phyloP scores from a whole-genome alignment of 2,113 vertebrate genomes.

The Tyrannus savana region DNA sequence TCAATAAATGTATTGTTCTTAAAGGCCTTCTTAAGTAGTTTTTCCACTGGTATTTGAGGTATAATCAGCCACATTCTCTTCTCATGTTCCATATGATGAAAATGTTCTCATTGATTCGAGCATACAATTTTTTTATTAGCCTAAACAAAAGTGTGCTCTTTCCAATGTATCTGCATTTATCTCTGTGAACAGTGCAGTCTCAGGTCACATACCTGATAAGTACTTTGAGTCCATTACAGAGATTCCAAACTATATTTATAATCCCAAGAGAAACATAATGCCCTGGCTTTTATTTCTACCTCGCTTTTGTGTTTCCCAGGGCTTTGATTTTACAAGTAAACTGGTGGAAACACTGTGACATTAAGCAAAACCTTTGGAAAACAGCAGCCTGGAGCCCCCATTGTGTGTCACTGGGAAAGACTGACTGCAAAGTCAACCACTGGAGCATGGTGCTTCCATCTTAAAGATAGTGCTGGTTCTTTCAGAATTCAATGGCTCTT shows the following conservation, averaged over 20 bases:
- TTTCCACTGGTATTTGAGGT: background rate
- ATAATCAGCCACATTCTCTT: background rate
- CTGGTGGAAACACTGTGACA: background rate
- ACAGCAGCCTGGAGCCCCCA: background rate
- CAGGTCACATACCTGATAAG: background rate
- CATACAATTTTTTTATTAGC: background rate
- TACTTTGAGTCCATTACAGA: background rate
- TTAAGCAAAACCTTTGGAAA: background rate
- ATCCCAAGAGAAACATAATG: background rate
- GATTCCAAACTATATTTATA: background rate
- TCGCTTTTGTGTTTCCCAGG: background rate
- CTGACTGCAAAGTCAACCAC: background rate
- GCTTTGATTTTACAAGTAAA: background rate
- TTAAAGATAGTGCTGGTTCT: background rate
- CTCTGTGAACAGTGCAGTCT: background rate
- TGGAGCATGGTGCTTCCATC: background rate
- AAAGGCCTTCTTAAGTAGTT: background rate
- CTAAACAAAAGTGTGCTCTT: background rate
- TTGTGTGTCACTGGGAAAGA: fast-evolving
- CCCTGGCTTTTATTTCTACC: background rate
- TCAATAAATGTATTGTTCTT: background rate
- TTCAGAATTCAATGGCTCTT: background rate
- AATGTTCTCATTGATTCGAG: background rate
- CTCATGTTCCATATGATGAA: background rate
- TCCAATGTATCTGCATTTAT: background rate